A percentile compares a stretch with the other conserved stretches of the same genome.
Conservation (phyloP, 2,113 vertebrate genomes). For the Dromiciops gliroides region DNA sequence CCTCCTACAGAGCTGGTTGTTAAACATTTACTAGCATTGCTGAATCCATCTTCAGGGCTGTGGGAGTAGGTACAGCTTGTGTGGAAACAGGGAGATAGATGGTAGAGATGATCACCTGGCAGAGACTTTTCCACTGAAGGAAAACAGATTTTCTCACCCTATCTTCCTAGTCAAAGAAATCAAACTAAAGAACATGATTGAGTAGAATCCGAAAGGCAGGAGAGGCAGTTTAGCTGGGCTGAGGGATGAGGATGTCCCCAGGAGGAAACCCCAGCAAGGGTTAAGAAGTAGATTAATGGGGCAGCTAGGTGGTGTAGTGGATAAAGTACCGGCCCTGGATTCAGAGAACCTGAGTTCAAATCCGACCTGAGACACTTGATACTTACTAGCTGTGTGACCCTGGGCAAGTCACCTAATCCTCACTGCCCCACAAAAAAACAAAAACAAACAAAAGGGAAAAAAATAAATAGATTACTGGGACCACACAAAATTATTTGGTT, state of each 20-base stretch:
- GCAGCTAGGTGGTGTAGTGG: too few species aligned
- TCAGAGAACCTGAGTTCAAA: too few species aligned
- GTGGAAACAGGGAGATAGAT: background rate
- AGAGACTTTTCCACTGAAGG: background rate
- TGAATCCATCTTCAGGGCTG: background rate
- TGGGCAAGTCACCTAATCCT: too few species aligned
- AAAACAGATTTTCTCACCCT: background rate
- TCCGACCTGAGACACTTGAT: too few species aligned
- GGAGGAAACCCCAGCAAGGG: background rate
- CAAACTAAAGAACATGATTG: background rate
- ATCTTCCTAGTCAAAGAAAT: background rate
- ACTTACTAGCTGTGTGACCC: too few species aligned
- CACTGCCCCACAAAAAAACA: too few species aligned
- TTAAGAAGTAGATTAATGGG: background rate
- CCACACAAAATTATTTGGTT: background rate
- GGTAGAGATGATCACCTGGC: background rate
- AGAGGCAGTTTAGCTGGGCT: background rate
- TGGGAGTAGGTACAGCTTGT: background rate
- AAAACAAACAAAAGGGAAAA: too few species aligned
- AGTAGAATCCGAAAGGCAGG: too few species aligned
- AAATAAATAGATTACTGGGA: too few species aligned
- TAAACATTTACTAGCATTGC: background rate
- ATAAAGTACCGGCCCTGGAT: too few species aligned
- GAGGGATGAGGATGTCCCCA: background rate
- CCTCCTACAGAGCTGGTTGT: background rate